phyloP scores from a whole-genome alignment of 2,113 vertebrate genomes.

The Cyprinodon brontotheroides region DNA sequence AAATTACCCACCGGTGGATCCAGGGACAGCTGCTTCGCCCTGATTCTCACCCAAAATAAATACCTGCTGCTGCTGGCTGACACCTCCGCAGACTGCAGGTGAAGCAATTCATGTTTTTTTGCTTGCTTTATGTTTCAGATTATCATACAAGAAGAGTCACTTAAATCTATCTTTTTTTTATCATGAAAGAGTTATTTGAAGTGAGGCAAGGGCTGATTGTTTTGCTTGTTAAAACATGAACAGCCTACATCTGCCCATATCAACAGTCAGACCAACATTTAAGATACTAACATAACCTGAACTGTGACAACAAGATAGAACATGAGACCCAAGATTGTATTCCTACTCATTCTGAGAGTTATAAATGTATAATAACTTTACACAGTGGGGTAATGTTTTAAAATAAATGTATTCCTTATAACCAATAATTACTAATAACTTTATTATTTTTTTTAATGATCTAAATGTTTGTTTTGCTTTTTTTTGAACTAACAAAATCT shows the following conservation, averaged over 20 bases:
- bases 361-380: no score
- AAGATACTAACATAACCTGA: no score
- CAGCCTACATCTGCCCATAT: neutral
- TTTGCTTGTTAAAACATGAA: no score
- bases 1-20: conserved; percentile 75
- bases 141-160: neutral
- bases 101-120: neutral
- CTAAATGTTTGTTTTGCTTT: neutral
- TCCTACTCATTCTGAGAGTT: no score
- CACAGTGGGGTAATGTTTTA: no score
- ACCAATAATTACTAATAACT: neutral
- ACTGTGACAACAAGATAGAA: no score
- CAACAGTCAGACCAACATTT: neutral
- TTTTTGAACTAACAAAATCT: neutral
- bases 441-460: neutral
- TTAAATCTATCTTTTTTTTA: no score
- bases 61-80: conserved; percentile 79
- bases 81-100: conserved; percentile 80
- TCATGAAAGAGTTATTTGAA: neutral
- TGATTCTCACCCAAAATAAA: conserved; percentile 79
- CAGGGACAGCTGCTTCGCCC: conserved; percentile 80
- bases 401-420: neutral
- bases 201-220: neutral
- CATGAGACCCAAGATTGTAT: no score
- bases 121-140: neutral